A percentile compares a stretch with the other conserved stretches of the same genome.
These are phyloP conservation scores for Gastrophryne carolinensis DNA, from an alignment of 2,797 vertebrate species.

Conservation along the genomic window DNA sequence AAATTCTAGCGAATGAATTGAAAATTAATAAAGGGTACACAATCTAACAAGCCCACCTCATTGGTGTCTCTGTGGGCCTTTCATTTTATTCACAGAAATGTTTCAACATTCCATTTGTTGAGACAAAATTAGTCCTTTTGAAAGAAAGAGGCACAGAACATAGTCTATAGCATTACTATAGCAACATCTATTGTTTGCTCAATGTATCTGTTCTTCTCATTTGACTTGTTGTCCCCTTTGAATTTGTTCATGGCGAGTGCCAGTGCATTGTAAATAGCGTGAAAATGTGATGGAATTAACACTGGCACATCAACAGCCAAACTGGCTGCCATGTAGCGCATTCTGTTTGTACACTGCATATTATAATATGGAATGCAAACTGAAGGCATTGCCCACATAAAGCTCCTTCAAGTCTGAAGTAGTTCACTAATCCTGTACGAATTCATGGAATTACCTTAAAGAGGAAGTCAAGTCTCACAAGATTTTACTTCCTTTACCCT, in stretches of 20 bases:
- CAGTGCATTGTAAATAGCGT: neutral
- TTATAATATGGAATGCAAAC: no score
- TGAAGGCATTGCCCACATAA: no score
- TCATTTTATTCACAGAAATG: neutral
- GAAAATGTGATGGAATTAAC: neutral
- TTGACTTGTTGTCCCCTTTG: conserved; percentile 21
- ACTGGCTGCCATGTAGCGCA: no score
- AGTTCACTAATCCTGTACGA: no score
- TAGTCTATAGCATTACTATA: conserved; percentile 13
- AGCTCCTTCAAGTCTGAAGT: no score
- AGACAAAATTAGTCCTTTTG: conserved; percentile 12
- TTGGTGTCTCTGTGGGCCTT: neutral
- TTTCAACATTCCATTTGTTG: neutral
- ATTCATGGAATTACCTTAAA: no score
- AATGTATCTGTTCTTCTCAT: conserved; percentile 7
- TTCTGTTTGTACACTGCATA: no score
- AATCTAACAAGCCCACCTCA: neutral
- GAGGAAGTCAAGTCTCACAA: no score
- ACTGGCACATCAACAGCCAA: neutral
- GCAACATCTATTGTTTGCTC: conserved; percentile 24
- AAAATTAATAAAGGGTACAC: neutral
- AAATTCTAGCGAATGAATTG: neutral
- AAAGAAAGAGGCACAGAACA: neutral
- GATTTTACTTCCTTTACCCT: no score
- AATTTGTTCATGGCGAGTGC: conserved; percentile 7